A percentile compares a stretch with the other conserved stretches of the same genome.
These are phyloP conservation scores for Heliconius hermathena DNA, from an alignment of 1,140 invertebrate species.

Conservation along the genomic window DNA sequence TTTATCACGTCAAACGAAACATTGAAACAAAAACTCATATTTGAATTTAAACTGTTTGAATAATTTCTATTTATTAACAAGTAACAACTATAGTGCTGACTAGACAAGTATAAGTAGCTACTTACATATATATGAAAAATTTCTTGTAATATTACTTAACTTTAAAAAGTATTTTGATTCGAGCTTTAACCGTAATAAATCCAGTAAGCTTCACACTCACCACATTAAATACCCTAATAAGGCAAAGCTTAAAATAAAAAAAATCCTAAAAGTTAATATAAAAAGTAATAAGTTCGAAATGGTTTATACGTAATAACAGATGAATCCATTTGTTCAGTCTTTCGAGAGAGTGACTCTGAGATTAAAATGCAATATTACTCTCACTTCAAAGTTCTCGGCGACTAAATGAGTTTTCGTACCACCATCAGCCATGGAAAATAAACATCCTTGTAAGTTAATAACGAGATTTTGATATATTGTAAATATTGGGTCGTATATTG, in stretches of 20 bases:
- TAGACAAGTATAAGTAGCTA: no score
- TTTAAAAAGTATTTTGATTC: not conserved
- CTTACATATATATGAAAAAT: no score
- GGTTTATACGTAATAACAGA: slow-evolving; percentile 11
- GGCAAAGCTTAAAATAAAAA: not conserved
- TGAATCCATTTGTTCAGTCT: not conserved
- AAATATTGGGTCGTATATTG: not conserved
- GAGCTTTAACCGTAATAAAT: not conserved
- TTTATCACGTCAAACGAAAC: no score
- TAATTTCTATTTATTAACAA: no score
- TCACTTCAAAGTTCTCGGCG: slow-evolving; percentile 19
- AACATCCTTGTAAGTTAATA: not conserved
- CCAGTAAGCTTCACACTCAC: not conserved
- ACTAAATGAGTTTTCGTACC: slow-evolving; percentile 1
- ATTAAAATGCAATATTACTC: slow-evolving; percentile 26
- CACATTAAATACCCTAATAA: not conserved
- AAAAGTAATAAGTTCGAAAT: slow-evolving; percentile 9
- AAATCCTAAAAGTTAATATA: slow-evolving; percentile 5
- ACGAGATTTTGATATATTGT: not conserved
- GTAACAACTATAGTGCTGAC: no score
- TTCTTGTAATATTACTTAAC: no score
- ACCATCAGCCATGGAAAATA: not conserved
- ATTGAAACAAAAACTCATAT: no score
- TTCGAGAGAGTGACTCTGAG: slow-evolving; percentile 8
- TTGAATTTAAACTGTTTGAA: no score